phyloP scores from a whole-genome alignment of 1,140 invertebrate genomes.

The Trinorchestia longiramus region DNA sequence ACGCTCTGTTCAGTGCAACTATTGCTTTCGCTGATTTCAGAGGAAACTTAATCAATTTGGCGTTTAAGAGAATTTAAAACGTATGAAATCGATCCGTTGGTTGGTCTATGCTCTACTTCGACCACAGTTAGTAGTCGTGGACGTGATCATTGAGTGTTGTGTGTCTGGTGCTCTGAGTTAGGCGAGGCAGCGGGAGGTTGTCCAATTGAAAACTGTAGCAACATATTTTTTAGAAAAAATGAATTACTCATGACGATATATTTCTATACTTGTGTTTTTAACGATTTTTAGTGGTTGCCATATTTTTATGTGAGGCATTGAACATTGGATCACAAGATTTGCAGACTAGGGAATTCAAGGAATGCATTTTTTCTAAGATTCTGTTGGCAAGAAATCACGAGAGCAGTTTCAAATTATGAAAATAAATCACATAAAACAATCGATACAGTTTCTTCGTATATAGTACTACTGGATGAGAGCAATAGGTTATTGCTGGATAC shows the following conservation, averaged over 20 bases:
- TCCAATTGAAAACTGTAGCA: background rate
- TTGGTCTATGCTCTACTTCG: background rate
- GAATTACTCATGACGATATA: background rate
- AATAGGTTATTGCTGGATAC: too few species aligned
- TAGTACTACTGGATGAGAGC: background rate
- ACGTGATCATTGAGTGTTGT: background rate
- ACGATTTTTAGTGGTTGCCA: background rate
- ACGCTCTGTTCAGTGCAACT: background rate
- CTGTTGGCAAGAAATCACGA: too few species aligned
- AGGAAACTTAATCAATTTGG: too few species aligned
- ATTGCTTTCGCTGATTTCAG: background rate
- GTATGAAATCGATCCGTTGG: background rate
- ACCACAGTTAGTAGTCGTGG: background rate
- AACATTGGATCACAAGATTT: too few species aligned
- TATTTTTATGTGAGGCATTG: background rate
- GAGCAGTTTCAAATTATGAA: too few species aligned
- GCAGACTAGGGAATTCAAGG: too few species aligned
- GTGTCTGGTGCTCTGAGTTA: background rate
- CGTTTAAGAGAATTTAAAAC: too few species aligned
- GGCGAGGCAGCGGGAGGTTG: background rate
- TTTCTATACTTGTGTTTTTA: too few species aligned
- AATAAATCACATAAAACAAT: background rate
- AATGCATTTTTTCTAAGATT: too few species aligned
- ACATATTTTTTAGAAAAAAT: background rate
- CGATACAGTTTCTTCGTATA: background rate